Evolutionary conservation across 2,113 vertebrate genomes (phyloP), one percentile per base, ranked within the genome.

Genomic region (Dolichallabes microphthalmus): DNA sequence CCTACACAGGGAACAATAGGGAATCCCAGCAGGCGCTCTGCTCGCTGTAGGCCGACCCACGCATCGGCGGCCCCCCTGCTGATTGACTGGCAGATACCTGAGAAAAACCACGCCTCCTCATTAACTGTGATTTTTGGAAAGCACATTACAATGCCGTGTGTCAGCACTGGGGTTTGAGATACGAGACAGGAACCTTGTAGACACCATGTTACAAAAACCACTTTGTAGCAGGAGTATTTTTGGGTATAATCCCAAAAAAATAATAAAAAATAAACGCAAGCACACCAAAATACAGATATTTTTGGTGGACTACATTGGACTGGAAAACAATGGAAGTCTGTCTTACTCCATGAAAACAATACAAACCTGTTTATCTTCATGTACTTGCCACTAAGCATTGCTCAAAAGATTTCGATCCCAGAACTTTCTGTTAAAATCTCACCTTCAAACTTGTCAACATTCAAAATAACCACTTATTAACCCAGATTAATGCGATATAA

Each of bases 1-100:
- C 91, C 90, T 89, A 86, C 89, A 89, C 87, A 88, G 35, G 87
- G 85, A 94, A 95, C 94, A 95, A 95, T 94, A 91, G 93, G 82
- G 87, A 94, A 93, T 93, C 92, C 92, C 89, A 86, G 93, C 84
- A 79, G 61, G 45, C 86, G 82, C 85, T 79, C 89, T 91, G 88
- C 78, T 87, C 78, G 77, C 90, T 92, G 90, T 90, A 90, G 92
- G 83, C 66, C 83, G 88, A 80, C 57, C 80, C 71, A 53, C 45
- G 25, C 25, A 69, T 60, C 39, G 19, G 12, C 30, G 50, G 45
- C 84, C 87, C 86, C 84, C 68, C 74, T 86, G 90, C 30, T 52
- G 83, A 77, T 55, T 64, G 78, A 87, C 74, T 74, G 53, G 61
- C 91, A 85, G 4, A 92, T 93, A 91, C 92, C 87, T 78, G 80